Evolutionary conservation across 2,797 vertebrate species (phyloP), one percentile per base, ranked within the genome.

Genomic region (Diceros bicornis): DNA sequence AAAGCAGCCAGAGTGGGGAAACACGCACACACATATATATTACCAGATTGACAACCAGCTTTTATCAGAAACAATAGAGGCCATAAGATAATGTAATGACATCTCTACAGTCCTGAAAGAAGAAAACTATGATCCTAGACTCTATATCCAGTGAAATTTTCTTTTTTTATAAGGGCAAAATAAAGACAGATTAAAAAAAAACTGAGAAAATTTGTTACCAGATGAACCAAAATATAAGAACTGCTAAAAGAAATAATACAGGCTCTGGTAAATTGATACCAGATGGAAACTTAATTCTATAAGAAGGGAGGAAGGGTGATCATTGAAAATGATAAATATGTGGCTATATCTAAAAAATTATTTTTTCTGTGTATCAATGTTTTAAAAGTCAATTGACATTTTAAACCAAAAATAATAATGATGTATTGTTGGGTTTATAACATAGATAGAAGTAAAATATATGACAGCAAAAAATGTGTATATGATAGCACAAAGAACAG

Each of bases 251-350:
- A 87, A 75, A 44, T 57, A 18, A 29, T 52, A 50, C 13, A 74
- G 52, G 41, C 55, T 81, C 7, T 52, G 62, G 75, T 55, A 71
- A 81, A 32, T 68, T 79, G 27, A 59, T 62, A 94, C n/a, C 52
- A 88, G 14, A 72, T 72, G 55, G 7, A 88, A 81, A 81, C 6
- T 88, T 81, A 71, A 94, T 94, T 88, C 21, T 72, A 23, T 88
- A 88, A 18, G 18, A 71, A 71, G 64, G 47, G 25, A 61, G 14
- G 13, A 69, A 75, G 14, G 2, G 9, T 81, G 6, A 25, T 41
- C 55, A 52, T 71, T 62, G n/a, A 25, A 88, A 62, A 52, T 88
- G 41, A 88, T 62, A 94, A 81, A n/a, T 94, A 61, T 7, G 29
- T 59, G 52, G 55, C 52, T 88, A 71, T 88, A 81, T n/a, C 20